Percentiles rank a stretch among this genome's conserved stretches.
These are phyloP conservation scores for Brachionus asplanchnoidis DNA, from an alignment of 1,140 invertebrate genomes.

Conservation along the genomic window DNA sequence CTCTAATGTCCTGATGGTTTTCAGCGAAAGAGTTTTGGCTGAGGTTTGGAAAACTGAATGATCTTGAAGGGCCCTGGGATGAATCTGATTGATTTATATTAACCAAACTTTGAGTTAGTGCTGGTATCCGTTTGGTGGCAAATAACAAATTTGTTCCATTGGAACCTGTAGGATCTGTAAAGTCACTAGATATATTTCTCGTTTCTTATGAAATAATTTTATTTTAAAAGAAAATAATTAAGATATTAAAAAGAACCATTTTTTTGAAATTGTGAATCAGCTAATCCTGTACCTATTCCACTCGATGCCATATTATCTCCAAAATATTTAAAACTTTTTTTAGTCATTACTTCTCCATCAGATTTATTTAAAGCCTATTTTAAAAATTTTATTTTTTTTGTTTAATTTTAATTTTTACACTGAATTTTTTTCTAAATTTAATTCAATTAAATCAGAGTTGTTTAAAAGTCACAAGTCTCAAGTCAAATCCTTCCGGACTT, in stretches of 20 bases:
- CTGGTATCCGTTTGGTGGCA: not conserved
- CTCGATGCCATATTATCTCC: not conserved
- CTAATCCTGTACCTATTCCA: not conserved
- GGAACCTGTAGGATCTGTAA: not conserved
- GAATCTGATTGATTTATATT: not conserved
- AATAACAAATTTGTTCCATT: not conserved
- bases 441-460: no score
- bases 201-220: not conserved
- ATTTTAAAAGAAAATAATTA: not conserved
- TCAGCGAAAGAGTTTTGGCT: not conserved
- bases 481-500: no score
- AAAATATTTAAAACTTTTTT: constrained; percentile 10
- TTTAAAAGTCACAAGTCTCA: no score
- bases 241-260: not conserved
- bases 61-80: not conserved
- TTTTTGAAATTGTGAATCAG: not conserved
- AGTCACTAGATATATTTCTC: not conserved
- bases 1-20: not conserved
- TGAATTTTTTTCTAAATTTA: no score
- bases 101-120: not conserved
- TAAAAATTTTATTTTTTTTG: not conserved
- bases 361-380: not conserved
- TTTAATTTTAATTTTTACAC: no score
- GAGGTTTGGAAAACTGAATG: not conserved
- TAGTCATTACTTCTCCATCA: not conserved